Base-by-base conservation (phyloP, 2,113 vertebrate genomes). In the Tragelaphus buxtoni region DNA sequence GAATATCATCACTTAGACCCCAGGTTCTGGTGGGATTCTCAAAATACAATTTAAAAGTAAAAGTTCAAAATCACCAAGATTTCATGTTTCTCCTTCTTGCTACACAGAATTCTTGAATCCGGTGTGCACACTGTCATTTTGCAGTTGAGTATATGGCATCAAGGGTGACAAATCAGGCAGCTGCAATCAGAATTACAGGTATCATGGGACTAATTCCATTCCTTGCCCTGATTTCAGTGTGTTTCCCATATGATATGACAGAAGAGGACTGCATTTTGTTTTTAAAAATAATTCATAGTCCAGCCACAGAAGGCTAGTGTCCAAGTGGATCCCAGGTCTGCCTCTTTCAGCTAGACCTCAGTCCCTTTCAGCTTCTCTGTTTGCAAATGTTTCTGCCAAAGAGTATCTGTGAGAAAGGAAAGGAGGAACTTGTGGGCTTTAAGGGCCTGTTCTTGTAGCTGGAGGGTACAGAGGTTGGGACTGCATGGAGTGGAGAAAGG, bases 201-300 rank as follows among this genome's bases (percentile, higher is more conserved):
- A 2, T 81, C 60, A 56, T 32, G 79, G 51, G 9, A 30, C 61
- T 69, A 58, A 18, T 11, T 58, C 86, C 2, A 55, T 28, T 47
- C 88, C 63, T 86, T 39, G 39, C 51, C 55, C 49, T 92, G 91
- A 26, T 79, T 83, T 88, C 94, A 97, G 3, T 35, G 2, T 85
- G 72, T 16, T 79, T 90, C 83, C 12, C 32, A 30, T 79, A 18
- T 82, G 60, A 47, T 95, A 80, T 39, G 1, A 51, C 49, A 3
- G 10, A 8, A 77, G 45, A 60, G 2, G 95, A 83, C 92, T 92
- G 63, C 86, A 20, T 89, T 95, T 95, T 88, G 81, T 85, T 32
- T 95, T 90, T 86, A 90, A 96, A 96, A 91, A 45, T 18, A 3
- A 0, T 86, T 95, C 87, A 60, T 92, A 56, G 56, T 69, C 95